Base-by-base conservation (phyloP, 2,888 invertebrate species). In the Epistrophella euchroma region DNA sequence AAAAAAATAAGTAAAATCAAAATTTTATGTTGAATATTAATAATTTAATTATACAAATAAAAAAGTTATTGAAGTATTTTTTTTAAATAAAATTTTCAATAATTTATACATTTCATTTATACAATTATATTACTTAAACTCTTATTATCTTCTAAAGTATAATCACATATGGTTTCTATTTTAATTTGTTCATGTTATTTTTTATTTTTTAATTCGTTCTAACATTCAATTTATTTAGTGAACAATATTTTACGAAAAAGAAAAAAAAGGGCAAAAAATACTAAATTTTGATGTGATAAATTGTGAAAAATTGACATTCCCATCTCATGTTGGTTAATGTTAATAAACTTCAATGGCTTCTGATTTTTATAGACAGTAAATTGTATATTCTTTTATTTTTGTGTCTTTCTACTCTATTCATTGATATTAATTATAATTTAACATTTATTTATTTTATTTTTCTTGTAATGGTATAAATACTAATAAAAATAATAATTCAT, bases 91-190 rank as follows among this genome's bases (percentile, higher is more conserved):
- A 40, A 15, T 52, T 64, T 28, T 52, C 19, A 35, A 66, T 62
- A 64, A 71, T 71, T 52, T 37, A 40, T 47, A 50, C 22, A 55
- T 28, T n/a, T 52, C 28, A 43, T 35, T 68, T 58, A 73, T 74
- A 68, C 35, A 55, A 22, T 40, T 52, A 25, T 68, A 25, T 68
- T 28, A 47, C 28, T 19, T 66, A 66, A 70, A 55, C 45, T 64
- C 25, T 73, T 66, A 73, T 68, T 74, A 70, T 79, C 50, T 47
- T 76, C 62, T 84, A 85, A 81, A 77, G 58, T 81, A 47, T 66
- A 85, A 85, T 85, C 85, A 85, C 85, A 85, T 81, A 81, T 85
- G 81, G 72, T 85, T 76, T 74, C 64, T 70, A 58, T 79, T 32
- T 40, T 19, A 70, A 55, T 70, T 25, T 76, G 37, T 75, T 50